Conservation (phyloP, 1,140 invertebrate genomes). For the Lepidurus packardi region DNA sequence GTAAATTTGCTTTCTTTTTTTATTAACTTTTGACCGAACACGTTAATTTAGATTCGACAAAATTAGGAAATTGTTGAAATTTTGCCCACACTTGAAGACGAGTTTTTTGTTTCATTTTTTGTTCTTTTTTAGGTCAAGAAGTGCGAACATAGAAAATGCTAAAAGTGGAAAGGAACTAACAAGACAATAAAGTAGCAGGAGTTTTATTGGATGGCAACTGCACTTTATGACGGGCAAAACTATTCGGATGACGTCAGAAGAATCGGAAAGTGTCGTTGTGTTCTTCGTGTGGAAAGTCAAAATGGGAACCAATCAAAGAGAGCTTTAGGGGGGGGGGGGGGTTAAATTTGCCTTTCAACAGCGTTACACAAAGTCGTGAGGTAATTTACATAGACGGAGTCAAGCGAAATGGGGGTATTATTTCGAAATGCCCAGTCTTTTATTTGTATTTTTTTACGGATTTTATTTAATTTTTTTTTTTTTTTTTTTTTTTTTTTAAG, state of each 20-base stretch:
- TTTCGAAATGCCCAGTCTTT: too few relatives aligned
- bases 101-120: background rate
- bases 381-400: too few relatives aligned
- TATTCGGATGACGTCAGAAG: background rate
- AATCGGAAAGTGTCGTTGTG: background rate
- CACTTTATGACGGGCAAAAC: background rate
- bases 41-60: background rate
- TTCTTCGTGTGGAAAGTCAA: background rate
- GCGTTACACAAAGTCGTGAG: too few relatives aligned
- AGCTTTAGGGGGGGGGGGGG: background rate
- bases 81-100: background rate
- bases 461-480: too few relatives aligned
- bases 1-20: slow-evolving; percentile 41
- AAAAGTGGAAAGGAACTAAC: background rate
- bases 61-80: background rate
- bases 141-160: background rate
- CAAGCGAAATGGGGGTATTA: too few relatives aligned
- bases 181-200: background rate
- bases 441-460: too few relatives aligned
- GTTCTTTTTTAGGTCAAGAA: too few relatives aligned
- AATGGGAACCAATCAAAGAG: background rate
- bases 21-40: background rate
- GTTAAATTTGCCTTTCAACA: too few relatives aligned
- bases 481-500: too few relatives aligned
- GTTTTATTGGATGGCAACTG: background rate